These are phyloP conservation scores for Pseudonaja textilis DNA, from an alignment of 2,113 vertebrate genomes.

Conservation along the genomic window DNA sequence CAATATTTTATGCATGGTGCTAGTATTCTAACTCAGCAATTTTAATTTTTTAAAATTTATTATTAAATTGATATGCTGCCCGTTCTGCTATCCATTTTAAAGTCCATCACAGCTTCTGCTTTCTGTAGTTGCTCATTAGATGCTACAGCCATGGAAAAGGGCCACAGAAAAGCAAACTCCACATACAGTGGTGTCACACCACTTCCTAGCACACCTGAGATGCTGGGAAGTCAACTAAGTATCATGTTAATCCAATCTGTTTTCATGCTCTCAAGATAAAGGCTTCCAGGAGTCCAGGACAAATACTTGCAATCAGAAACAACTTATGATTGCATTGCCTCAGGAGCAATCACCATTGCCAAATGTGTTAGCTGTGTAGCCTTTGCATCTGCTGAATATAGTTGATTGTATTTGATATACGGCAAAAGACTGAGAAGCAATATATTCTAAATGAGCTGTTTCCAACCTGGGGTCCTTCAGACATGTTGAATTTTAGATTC, in stretches of 20 bases:
- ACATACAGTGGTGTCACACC: not conserved
- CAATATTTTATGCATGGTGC: not conserved
- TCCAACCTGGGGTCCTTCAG: not conserved
- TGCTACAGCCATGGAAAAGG: not conserved
- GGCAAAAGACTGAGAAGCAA: not conserved
- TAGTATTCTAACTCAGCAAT: not conserved
- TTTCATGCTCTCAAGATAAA: not conserved
- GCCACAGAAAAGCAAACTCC: not conserved
- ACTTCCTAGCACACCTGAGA: not conserved
- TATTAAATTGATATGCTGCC: not conserved
- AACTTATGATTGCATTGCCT: not conserved
- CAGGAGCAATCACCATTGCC: not conserved
- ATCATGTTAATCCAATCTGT: not conserved
- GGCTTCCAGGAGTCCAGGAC: not conserved
- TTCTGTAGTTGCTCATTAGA: not conserved
- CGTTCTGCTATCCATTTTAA: not conserved
- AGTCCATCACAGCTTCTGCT: not conserved
- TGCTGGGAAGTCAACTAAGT: not conserved
- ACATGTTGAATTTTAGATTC: not conserved
- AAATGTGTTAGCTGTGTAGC: not conserved
- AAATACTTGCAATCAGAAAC: not conserved
- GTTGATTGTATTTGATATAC: not conserved
- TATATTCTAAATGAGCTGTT: not conserved
- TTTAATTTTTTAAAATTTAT: not conserved
- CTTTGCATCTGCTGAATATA: not conserved